Conservation (phyloP, 2,113 vertebrate species). For the Rhinolophus sinicus region DNA sequence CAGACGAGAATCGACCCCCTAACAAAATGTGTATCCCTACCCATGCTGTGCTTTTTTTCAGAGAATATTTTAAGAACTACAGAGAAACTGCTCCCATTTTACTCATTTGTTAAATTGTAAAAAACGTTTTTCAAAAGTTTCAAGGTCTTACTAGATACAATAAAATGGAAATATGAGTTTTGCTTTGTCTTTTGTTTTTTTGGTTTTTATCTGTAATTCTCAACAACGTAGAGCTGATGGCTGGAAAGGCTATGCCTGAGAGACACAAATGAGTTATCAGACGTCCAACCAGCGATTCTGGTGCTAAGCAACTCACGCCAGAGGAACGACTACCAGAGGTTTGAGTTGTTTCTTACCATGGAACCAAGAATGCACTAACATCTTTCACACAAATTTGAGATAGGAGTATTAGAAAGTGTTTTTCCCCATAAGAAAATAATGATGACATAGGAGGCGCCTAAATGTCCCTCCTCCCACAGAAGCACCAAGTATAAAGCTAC, state of each 20-base stretch:
- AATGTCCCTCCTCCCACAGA: neutral
- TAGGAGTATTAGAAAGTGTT: neutral
- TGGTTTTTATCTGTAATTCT: neutral
- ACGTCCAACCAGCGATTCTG: neutral
- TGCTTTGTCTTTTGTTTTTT: too few species aligned
- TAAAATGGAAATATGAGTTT: slow-evolving; percentile 3
- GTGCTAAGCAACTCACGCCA: neutral
- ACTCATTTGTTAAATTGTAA: neutral
- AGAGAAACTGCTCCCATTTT: neutral
- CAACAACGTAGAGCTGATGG: neutral
- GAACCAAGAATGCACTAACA: neutral
- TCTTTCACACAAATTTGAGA: neutral
- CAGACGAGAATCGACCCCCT: neutral
- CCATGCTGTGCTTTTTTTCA: neutral
- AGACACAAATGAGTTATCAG: neutral
- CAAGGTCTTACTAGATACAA: neutral
- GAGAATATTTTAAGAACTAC: neutral
- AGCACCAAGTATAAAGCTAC: neutral
- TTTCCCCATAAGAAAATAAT: neutral
- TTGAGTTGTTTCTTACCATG: neutral
- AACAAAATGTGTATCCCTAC: neutral
- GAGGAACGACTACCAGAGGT: neutral
- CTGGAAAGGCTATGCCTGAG: neutral
- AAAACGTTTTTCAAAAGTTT: neutral
- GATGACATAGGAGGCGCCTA: neutral